Conservation (phyloP, 2,113 vertebrate species). For the Daboia siamensis region DNA sequence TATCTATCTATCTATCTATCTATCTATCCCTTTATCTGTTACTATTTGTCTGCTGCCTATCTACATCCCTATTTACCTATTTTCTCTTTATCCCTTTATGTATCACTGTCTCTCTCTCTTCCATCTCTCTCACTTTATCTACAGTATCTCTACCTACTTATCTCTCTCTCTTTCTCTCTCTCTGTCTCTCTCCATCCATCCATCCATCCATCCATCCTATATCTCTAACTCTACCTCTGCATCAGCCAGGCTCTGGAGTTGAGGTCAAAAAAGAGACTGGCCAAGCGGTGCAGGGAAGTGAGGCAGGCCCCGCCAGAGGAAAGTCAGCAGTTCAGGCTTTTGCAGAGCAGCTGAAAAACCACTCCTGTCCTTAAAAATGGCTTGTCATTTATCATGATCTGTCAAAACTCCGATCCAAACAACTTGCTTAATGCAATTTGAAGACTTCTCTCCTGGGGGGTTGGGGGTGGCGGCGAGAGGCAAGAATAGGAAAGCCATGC, state of each 20-base stretch:
- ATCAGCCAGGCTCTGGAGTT: neutral
- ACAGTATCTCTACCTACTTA: no score
- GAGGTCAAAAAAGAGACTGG: neutral
- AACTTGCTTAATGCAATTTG: neutral
- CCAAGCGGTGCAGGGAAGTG: neutral
- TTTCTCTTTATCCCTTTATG: no score
- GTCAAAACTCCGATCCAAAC: no score
- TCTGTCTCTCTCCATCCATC: no score
- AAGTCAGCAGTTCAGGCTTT: neutral
- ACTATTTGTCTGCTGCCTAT: no score
- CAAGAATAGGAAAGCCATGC: rapidly evolving
- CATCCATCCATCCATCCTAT: neutral
- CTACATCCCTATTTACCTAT: no score
- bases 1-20: neutral
- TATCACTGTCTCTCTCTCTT: no score
- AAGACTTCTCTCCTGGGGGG: neutral
- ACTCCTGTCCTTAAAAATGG: neutral
- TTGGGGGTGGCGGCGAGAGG: neutral
- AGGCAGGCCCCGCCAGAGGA: rapidly evolving
- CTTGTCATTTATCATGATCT: rapidly evolving
- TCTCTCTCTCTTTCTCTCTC: no score
- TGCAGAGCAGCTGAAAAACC: neutral
- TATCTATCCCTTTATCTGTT: no score
- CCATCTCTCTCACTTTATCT: no score
- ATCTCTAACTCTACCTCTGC: no score